A percentile compares a stretch with the other conserved stretches of the same genome.
phyloP scores from a whole-genome alignment of 2,888 invertebrate species.

The Dryadula phaetusa region DNA sequence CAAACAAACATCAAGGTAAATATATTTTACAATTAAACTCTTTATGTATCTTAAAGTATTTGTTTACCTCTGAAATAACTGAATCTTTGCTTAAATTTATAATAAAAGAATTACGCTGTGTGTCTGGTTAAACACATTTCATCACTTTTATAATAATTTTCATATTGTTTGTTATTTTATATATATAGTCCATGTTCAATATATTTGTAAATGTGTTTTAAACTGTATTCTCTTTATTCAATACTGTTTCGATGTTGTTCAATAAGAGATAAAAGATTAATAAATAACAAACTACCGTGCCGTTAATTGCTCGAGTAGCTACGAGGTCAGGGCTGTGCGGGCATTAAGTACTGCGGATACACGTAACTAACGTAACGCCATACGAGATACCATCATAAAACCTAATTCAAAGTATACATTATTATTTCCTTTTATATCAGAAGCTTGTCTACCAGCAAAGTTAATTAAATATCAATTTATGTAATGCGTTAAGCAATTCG shows the following conservation, averaged over 20 bases:
- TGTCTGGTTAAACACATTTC: too few relatives aligned
- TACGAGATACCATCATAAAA: conserved; percentile 18
- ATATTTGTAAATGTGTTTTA: too few relatives aligned
- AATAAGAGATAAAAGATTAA: conserved; percentile 2
- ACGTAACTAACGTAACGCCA: conserved; percentile 31
- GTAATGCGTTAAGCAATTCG: conserved; percentile 4
- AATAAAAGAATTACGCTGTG: too few relatives aligned
- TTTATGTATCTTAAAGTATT: neutral
- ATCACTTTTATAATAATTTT: too few relatives aligned
- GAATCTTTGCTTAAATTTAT: neutral
- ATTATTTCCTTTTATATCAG: conserved; percentile 20
- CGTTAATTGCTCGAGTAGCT: conserved; percentile 35
- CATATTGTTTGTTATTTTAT: too few relatives aligned
- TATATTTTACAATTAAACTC: too few relatives aligned
- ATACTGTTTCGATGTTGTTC: neutral
- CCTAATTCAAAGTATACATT: conserved; percentile 27
- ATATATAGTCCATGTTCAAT: too few relatives aligned
- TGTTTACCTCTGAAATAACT: neutral
- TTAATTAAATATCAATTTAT: conserved; percentile 17
- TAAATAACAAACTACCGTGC: conserved; percentile 30
- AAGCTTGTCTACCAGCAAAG: neutral
- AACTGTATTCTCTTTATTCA: neutral
- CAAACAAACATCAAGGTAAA: too few relatives aligned
- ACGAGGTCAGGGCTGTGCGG: conserved; percentile 39
- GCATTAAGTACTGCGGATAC: conserved; percentile 38